These are phyloP conservation scores for Apostichopus parvimensis DNA, from an alignment of 35 echinoderm and acorn worm genomes.

Conservation along the genomic window DNA sequence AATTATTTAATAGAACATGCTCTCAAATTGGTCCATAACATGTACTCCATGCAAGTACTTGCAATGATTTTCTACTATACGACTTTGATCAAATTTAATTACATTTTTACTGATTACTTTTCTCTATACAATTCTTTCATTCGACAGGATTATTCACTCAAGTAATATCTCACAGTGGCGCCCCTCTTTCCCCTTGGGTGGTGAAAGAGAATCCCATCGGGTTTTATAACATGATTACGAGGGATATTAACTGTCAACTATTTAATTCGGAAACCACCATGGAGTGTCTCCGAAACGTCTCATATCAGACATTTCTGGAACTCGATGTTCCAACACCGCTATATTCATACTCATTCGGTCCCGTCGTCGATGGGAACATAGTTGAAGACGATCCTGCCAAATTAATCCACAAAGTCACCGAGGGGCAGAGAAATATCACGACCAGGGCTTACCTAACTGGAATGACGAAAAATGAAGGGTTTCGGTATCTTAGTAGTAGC, in stretches of 20 bases:
- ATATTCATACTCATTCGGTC: constrained; percentile 82
- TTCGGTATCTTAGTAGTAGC: constrained; percentile 59
- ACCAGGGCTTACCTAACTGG: constrained; percentile 67
- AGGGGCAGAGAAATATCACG: constrained; percentile 42
- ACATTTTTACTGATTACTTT: neutral
- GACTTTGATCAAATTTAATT: too few species aligned
- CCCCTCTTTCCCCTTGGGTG: constrained; percentile 78
- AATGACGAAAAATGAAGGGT: constrained; percentile 74
- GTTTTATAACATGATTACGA: constrained; percentile 59
- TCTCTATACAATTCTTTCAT: too few species aligned
- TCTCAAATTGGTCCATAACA: too few species aligned
- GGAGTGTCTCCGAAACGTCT: constrained; percentile 66
- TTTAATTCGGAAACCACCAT: constrained; percentile 35
- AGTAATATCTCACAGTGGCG: constrained; percentile 87
- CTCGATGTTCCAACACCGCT: constrained; percentile 71
- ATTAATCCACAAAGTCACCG: constrained; percentile 33
- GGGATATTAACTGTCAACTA: constrained; percentile 52
- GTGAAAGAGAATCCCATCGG: constrained; percentile 55
- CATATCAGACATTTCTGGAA: constrained; percentile 44
- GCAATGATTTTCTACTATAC: too few species aligned
- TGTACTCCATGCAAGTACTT: too few species aligned
- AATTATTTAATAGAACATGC: too few species aligned
- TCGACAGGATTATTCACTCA: constrained; percentile 72
- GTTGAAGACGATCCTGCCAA: constrained; percentile 68
- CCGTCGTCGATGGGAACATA: constrained; percentile 79